A percentile compares a stretch with the other conserved stretches of the same genome.
phyloP scores from a whole-genome alignment of 2,113 vertebrate species.

The Pantherophis guttatus region DNA sequence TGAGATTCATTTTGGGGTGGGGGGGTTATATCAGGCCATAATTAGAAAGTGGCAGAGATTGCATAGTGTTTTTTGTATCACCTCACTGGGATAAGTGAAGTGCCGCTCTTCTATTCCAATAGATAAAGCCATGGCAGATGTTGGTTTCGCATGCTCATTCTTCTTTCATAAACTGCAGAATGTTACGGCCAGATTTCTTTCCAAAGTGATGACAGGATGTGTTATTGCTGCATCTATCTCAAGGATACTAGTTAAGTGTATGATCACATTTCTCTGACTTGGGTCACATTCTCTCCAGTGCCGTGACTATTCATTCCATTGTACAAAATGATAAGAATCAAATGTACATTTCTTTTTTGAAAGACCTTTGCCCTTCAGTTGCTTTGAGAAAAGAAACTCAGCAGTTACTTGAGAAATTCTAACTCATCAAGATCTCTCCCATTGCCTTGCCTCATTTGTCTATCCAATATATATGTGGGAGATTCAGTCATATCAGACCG shows the following conservation, averaged over 20 bases:
- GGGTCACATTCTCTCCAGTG: background rate
- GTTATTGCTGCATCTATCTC: background rate
- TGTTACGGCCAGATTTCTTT: constrained; percentile 4
- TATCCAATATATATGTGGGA: background rate
- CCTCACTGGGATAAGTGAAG: background rate
- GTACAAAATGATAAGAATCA: constrained; percentile 24
- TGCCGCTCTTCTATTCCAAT: constrained; percentile 3
- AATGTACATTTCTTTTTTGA: background rate
- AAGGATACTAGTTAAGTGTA: background rate
- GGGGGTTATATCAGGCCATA: background rate
- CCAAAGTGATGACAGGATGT: background rate
- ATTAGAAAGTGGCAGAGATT: constrained; percentile 5
- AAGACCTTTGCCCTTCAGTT: background rate
- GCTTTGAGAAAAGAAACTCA: background rate
- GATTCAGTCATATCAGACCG: background rate
- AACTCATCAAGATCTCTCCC: background rate
- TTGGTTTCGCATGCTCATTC: constrained; percentile 16
- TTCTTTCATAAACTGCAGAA: background rate
- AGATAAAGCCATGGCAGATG: constrained; percentile 36
- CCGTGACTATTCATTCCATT: background rate
- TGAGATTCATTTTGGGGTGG: background rate
- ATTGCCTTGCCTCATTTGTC: background rate
- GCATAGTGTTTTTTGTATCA: constrained; percentile 10
- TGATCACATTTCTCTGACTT: fast-evolving
- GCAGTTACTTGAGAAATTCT: background rate